Conservation (phyloP, 2,888 invertebrate species). For the Tortrix viridana region DNA sequence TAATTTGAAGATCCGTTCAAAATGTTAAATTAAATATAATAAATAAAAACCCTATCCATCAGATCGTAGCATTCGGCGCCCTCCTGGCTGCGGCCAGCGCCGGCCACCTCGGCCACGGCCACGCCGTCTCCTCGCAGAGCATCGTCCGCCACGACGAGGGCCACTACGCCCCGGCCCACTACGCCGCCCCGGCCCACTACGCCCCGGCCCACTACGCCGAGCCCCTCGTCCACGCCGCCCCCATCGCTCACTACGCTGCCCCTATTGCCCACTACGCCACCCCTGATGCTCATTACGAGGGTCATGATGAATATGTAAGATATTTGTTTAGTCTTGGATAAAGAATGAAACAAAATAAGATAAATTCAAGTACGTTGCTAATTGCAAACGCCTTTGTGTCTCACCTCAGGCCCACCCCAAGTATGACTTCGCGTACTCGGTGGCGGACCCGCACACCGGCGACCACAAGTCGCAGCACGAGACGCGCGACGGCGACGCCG, state of each 20-base stretch:
- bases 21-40: not conserved
- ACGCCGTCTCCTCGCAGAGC: conserved; percentile 67
- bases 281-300: conserved; percentile 46
- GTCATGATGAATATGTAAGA: conserved; percentile 51
- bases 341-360: not conserved
- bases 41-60: conserved; percentile 36
- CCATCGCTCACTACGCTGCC: conserved; percentile 47
- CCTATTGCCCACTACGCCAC: conserved; percentile 42
- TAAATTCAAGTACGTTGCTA: too few relatives aligned
- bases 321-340: not conserved
- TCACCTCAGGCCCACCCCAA: conserved; percentile 63
- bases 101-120: conserved; percentile 61
- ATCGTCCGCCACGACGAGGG: conserved; percentile 66
- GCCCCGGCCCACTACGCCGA: conserved; percentile 43
- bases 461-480: conserved; percentile 84
- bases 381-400: not conserved
- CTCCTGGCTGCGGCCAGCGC: conserved; percentile 76
- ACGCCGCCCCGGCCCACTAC: conserved; percentile 47
- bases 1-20: not conserved
- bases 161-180: conserved; percentile 48
- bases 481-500: conserved; percentile 79
- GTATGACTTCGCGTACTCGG: conserved; percentile 80
- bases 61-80: conserved; percentile 72
- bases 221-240: conserved; percentile 44
- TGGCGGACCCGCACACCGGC: conserved; percentile 82